A percentile compares a stretch with the other conserved stretches of the same genome.
Evolutionary conservation across 2,113 vertebrate genomes (phyloP).

Genomic region (Daphoenositta chrysoptera): DNA sequence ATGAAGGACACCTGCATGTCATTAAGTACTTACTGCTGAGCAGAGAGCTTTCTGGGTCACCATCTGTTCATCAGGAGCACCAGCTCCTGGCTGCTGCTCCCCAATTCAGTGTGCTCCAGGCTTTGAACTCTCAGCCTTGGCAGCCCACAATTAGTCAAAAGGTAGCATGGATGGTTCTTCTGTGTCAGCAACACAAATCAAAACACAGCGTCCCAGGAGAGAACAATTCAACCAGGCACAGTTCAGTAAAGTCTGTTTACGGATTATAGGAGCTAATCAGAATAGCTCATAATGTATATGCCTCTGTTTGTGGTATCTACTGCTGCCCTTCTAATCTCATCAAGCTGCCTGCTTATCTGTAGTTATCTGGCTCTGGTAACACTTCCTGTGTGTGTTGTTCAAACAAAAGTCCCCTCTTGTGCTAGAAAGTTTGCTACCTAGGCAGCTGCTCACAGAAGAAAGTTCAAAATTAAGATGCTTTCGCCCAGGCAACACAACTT

Average conservation of each 20-base stretch:
- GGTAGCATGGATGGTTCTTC: not conserved
- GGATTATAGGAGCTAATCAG: not conserved
- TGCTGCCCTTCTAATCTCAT: not conserved
- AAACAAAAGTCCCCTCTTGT: not conserved
- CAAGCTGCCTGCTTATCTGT: not conserved
- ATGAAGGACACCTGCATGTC: constrained; percentile 53
- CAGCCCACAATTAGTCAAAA: not conserved
- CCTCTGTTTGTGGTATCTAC: not conserved
- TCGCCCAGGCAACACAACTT: not conserved
- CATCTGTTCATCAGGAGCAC: constrained; percentile 48
- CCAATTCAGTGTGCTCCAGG: not conserved
- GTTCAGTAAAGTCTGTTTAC: not conserved
- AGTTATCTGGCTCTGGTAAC: not conserved
- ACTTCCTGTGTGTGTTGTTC: not conserved
- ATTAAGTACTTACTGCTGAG: constrained; percentile 55
- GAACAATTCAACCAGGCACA: not conserved
- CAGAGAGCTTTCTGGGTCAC: constrained; percentile 56
- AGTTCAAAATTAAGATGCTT: not conserved
- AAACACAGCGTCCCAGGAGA: not conserved
- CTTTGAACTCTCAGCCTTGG: not conserved
- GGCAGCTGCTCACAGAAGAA: not conserved
- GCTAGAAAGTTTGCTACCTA: not conserved
- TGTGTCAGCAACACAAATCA: not conserved
- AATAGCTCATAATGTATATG: not conserved
- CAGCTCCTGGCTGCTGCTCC: not conserved